Percentiles rank a stretch among this genome's conserved stretches.
phyloP scores from a whole-genome alignment of 1,140 invertebrate genomes.

The Magallana ariakensis region DNA sequence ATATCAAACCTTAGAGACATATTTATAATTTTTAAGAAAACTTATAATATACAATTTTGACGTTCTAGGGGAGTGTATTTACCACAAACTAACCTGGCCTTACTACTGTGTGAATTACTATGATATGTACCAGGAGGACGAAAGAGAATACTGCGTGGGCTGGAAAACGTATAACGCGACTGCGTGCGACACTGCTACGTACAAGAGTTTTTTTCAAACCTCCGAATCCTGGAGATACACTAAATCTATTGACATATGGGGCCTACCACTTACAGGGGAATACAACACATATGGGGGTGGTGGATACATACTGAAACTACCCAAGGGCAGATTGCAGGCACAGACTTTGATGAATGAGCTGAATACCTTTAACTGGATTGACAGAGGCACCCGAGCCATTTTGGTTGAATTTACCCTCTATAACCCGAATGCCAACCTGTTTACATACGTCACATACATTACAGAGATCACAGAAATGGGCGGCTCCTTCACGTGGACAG shows the following conservation, averaged over 20 bases:
- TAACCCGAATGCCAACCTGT: slow-evolving; percentile 77
- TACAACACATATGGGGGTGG: slow-evolving; percentile 63
- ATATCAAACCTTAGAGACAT: too few species aligned
- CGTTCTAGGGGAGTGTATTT: slow-evolving; percentile 34
- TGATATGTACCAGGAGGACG: slow-evolving; percentile 55
- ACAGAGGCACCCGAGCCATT: slow-evolving; percentile 80
- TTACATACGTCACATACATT: slow-evolving; percentile 58
- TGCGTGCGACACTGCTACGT: slow-evolving; percentile 37
- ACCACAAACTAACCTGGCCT: background rate
- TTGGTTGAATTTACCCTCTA: slow-evolving; percentile 82
- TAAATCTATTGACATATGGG: slow-evolving; percentile 57
- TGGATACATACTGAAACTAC: slow-evolving; percentile 61
- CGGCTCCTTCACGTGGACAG: slow-evolving; percentile 64
- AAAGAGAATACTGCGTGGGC: slow-evolving; percentile 53
- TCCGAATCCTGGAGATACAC: slow-evolving; percentile 60
- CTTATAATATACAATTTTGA: too few species aligned
- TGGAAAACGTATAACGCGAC: slow-evolving; percentile 51
- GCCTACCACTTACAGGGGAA: slow-evolving; percentile 56
- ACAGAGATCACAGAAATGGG: slow-evolving; percentile 80
- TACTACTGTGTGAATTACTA: slow-evolving; percentile 43
- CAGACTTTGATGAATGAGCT: slow-evolving; percentile 70
- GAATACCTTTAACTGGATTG: slow-evolving; percentile 79
- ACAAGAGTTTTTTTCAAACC: slow-evolving; percentile 21
- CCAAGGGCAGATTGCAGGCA: slow-evolving; percentile 45
- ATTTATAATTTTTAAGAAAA: too few species aligned